phyloP scores from a whole-genome alignment of 2,113 vertebrate genomes.

The Phalacrocorax aristotelis region DNA sequence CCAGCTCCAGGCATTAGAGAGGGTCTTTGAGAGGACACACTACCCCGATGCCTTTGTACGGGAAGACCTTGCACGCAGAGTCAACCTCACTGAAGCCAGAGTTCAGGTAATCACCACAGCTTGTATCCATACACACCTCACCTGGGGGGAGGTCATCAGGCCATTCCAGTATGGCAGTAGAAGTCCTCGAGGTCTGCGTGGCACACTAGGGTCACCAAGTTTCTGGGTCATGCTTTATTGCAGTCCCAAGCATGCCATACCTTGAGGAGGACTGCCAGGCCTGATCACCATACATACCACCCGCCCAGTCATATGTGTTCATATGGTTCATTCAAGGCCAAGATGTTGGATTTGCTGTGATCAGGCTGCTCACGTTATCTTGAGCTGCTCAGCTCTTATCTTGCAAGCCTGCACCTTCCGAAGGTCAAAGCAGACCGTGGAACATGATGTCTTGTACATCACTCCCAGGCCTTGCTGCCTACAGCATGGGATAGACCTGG shows the following conservation, averaged over 20 bases:
- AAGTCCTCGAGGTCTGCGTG: background rate
- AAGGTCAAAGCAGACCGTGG: background rate
- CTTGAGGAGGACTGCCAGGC: background rate
- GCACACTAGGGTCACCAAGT: background rate
- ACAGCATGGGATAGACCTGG: background rate
- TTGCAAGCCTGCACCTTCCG: background rate
- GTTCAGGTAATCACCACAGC: conserved; percentile 84
- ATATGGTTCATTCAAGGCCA: rapidly evolving
- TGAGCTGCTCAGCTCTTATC: background rate
- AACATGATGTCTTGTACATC: background rate
- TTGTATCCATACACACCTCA: background rate
- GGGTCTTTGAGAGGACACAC: conserved; percentile 96
- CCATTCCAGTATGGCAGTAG: background rate
- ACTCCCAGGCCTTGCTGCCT: background rate
- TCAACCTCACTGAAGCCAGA: conserved; percentile 96
- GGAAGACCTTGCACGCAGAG: conserved; percentile 94
- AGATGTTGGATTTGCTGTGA: background rate
- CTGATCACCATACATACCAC: background rate
- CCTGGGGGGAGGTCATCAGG: background rate
- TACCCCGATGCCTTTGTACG: conserved; percentile 97
- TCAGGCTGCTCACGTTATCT: background rate
- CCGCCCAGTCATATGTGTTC: background rate
- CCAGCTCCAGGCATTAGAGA: conserved; percentile 95
- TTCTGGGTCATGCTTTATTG: background rate
- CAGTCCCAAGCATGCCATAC: rapidly evolving